Percentiles rank a stretch among this genome's conserved stretches.
Evolutionary conservation across 2,113 vertebrate species (phyloP).

Genomic region (Leucopsar rothschildi): DNA sequence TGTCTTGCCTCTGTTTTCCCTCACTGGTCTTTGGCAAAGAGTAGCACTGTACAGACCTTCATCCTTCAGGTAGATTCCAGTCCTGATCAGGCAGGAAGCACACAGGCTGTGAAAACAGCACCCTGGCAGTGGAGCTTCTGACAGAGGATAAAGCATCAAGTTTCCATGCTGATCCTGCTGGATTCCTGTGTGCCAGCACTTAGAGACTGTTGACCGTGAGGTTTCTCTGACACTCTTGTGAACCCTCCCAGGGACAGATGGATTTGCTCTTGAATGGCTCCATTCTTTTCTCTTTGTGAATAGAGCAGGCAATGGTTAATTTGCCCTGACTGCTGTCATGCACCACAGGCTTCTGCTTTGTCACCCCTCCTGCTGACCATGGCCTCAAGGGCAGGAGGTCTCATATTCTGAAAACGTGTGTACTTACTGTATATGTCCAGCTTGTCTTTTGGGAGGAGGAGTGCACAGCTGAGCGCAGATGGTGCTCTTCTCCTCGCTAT

Average conservation of each 20-base stretch:
- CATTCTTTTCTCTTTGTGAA: conserved; percentile 43
- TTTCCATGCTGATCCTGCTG: background rate
- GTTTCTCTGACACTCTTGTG: conserved; percentile 45
- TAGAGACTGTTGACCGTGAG: conserved; percentile 23
- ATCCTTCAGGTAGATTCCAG: background rate
- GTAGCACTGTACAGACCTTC: background rate
- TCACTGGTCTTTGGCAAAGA: background rate
- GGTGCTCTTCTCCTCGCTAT: background rate
- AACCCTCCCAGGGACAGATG: conserved; percentile 43
- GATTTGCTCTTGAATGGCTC: conserved; percentile 51
- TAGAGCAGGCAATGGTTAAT: conserved; percentile 4
- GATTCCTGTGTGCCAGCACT: conserved; percentile 12
- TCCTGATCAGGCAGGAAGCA: background rate
- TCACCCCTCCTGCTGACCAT: conserved; percentile 24
- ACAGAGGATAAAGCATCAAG: background rate
- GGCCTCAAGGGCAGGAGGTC: conserved; percentile 22
- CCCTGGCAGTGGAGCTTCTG: background rate
- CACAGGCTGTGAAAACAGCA: background rate
- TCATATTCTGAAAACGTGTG: background rate
- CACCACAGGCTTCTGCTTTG: conserved; percentile 36
- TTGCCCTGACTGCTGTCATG: conserved; percentile 33
- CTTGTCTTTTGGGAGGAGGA: background rate
- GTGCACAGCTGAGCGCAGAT: rapidly evolving
- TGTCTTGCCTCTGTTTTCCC: background rate
- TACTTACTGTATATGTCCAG: conserved; percentile 13